A percentile compares a stretch with the other conserved stretches of the same genome.
phyloP scores from a whole-genome alignment of 1,140 invertebrate genomes.

The Riptortus pedestris region DNA sequence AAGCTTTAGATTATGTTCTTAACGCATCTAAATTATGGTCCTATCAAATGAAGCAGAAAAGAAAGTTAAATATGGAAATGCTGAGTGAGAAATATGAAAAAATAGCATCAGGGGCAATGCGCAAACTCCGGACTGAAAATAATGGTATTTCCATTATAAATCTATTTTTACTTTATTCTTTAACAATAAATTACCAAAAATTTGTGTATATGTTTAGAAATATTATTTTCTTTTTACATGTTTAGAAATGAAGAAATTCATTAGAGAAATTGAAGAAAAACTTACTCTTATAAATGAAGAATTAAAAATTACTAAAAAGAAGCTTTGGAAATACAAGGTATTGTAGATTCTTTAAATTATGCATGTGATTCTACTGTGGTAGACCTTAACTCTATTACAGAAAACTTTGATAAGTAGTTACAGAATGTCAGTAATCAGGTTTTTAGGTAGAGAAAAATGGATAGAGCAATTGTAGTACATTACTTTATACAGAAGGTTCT shows the following conservation, averaged over 20 bases:
- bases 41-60: conserved; percentile 23
- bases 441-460: too few species aligned
- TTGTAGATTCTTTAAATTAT: background rate
- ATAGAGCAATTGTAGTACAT: too few species aligned
- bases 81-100: conserved; percentile 20
- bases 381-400: too few species aligned
- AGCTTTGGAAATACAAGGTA: conserved; percentile 26
- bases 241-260: conserved; percentile 19
- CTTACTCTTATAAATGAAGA: conserved; percentile 21
- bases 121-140: conserved; percentile 18
- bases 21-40: conserved; percentile 17
- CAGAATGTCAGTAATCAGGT: too few species aligned
- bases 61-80: background rate
- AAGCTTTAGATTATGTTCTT: conserved; percentile 18
- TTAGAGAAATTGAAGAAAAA: conserved; percentile 15
- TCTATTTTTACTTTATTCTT: background rate
- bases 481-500: too few species aligned
- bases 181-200: background rate
- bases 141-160: conserved; percentile 17
- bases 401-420: too few species aligned
- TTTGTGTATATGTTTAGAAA: background rate
- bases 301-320: conserved; percentile 1
- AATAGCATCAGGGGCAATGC: background rate
- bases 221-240: background rate
- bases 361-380: too few species aligned